phyloP scores from a whole-genome alignment of 1,140 invertebrate genomes.

The Neuroterus valhalla region DNA sequence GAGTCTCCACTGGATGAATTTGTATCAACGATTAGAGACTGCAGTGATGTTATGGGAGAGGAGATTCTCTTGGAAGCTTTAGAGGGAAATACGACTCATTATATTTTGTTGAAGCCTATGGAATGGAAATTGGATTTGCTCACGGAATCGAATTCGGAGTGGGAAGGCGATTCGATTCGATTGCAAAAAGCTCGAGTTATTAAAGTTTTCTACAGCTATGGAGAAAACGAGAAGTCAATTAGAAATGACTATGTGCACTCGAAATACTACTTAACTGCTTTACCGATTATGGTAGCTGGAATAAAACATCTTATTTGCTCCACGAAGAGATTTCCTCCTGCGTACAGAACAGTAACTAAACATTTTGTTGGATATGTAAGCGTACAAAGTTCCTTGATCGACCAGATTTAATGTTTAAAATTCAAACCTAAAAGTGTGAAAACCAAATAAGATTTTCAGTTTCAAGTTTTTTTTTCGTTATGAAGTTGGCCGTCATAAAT shows the following conservation, averaged over 20 bases:
- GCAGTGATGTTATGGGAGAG: constrained; percentile 55
- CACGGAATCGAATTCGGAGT: constrained; percentile 49
- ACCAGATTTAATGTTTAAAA: constrained; percentile 33
- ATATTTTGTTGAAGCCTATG: constrained; percentile 65
- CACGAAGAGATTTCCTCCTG: constrained; percentile 64
- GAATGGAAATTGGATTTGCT: constrained; percentile 65
- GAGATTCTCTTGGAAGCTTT: constrained; percentile 62
- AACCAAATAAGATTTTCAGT: too few species aligned
- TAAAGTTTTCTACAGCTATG: constrained; percentile 69
- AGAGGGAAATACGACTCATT: constrained; percentile 57
- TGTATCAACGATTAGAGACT: constrained; percentile 59
- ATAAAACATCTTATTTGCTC: constrained; percentile 64
- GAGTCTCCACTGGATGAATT: constrained; percentile 64
- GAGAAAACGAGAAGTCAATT: constrained; percentile 50
- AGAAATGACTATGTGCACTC: constrained; percentile 51
- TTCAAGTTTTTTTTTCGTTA: too few species aligned
- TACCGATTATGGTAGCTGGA: constrained; percentile 62
- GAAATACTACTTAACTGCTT: constrained; percentile 60
- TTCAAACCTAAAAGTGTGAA: not conserved
- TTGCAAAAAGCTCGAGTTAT: constrained; percentile 55
- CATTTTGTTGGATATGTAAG: constrained; percentile 64
- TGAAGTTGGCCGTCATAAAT: not conserved
- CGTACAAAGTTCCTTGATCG: constrained; percentile 42
- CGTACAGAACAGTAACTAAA: constrained; percentile 59
- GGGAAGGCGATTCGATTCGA: constrained; percentile 44